A percentile compares a stretch with the other conserved stretches of the same genome.
These are phyloP conservation scores for Centruroides sculpturatus DNA, from an alignment of 1,140 invertebrate genomes.

Conservation along the genomic window DNA sequence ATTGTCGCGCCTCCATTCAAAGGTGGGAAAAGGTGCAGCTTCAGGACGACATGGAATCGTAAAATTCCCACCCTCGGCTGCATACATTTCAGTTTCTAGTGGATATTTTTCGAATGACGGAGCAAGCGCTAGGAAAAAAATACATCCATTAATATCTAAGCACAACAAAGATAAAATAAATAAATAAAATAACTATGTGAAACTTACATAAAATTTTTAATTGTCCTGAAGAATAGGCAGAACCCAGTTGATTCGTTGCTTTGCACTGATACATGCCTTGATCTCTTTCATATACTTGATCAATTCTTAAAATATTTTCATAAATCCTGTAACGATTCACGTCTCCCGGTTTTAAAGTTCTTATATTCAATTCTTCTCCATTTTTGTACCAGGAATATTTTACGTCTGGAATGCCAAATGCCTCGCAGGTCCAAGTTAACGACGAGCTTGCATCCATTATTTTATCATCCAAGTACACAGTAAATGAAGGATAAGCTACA, in stretches of 20 bases:
- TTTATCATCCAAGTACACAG: slow-evolving; percentile 72
- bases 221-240: slow-evolving; percentile 73
- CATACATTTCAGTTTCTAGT: slow-evolving; percentile 72
- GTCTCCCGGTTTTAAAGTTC: slow-evolving; percentile 37
- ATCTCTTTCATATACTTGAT: slow-evolving; percentile 59
- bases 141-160: background rate
- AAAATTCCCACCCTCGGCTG: slow-evolving; percentile 75
- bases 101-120: slow-evolving; percentile 84
- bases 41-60: slow-evolving; percentile 87
- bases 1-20: slow-evolving; percentile 83
- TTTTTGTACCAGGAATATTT: slow-evolving; percentile 86
- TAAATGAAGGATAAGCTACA: slow-evolving; percentile 74
- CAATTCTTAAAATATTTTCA: slow-evolving; percentile 76
- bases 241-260: slow-evolving; percentile 75
- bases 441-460: slow-evolving; percentile 65
- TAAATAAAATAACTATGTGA: background rate
- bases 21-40: slow-evolving; percentile 75
- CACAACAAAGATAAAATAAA: background rate
- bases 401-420: slow-evolving; percentile 87
- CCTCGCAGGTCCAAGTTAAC: slow-evolving; percentile 85
- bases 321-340: slow-evolving; percentile 37
- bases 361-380: slow-evolving; percentile 49
- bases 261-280: slow-evolving; percentile 92
- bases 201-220: slow-evolving; percentile 59
- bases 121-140: slow-evolving; percentile 46